phyloP scores from a whole-genome alignment of 2,888 invertebrate genomes.

The Pristionchus exspectatus region DNA sequence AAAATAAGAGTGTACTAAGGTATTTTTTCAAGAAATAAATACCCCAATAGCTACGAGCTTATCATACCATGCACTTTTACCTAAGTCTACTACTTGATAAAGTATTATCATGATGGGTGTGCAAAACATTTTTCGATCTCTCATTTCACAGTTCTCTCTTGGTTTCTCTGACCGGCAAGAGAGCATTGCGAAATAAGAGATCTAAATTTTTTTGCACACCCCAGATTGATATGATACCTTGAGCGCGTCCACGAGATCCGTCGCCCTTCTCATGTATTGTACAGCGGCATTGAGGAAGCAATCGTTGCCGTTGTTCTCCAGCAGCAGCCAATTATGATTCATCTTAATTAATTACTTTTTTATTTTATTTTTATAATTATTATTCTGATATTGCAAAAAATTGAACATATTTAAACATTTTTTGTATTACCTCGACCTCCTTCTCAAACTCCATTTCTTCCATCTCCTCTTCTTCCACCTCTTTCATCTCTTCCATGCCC shows the following conservation, averaged over 20 bases:
- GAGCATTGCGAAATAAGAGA: too few relatives aligned
- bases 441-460: not conserved
- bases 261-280: not conserved
- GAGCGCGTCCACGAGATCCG: not conserved
- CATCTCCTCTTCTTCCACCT: too few relatives aligned
- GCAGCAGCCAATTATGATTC: not conserved
- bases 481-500: too few relatives aligned
- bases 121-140: not conserved
- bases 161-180: too few relatives aligned
- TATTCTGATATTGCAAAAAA: too few relatives aligned
- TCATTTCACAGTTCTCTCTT: too few relatives aligned
- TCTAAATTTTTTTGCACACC: too few relatives aligned
- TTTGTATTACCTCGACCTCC: too few relatives aligned
- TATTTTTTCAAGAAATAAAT: not conserved
- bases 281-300: conserved; percentile 20
- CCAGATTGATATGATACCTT: too few relatives aligned
- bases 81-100: not conserved
- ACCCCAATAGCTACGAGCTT: not conserved
- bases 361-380: too few relatives aligned
- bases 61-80: not conserved
- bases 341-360: not conserved
- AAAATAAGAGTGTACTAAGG: not conserved
- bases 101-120: too few relatives aligned
- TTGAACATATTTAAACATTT: too few relatives aligned
- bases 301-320: not conserved